Base-by-base conservation (phyloP, 1,140 invertebrate genomes). In the Heliconius himera region DNA sequence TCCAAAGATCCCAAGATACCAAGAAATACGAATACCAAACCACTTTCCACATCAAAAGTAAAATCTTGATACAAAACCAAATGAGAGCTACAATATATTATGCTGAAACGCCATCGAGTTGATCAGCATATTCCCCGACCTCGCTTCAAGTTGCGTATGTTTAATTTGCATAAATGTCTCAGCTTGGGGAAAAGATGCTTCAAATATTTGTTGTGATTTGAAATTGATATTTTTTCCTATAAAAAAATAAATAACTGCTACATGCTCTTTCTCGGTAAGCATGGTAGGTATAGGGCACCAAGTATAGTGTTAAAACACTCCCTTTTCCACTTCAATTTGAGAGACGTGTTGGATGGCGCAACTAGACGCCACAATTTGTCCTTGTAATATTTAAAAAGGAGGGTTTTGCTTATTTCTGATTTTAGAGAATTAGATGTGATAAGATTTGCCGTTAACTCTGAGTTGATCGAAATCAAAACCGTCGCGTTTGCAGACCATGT, bases 61-160 rank as follows among this genome's bases (percentile, higher is more conserved):
- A 60, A 60, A 22, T 11, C 8, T n/a, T 11, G 9, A n/a, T 11
- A 22, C n/a, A 11, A 60, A 60, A 60, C 54, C 54, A 22, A 60
- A 6, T n/a, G 54, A 60, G 54, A 60, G 8, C 16, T 54, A 60
- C 9, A 22, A 60, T 66, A 29, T 9, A 29, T 66, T 29, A 66
- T 66, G 60, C 60, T 66, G 26, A 29, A 66, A 66, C 60, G 60
- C 60, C 22, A 66, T 66, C n/a, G 9, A 29, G 22, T 66, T 22
- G 60, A 66, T 66, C 60, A 66, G 26, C 60, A 66, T 29, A 66
- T 66, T 66, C 60, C 26, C 26, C 60, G 60, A 66, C 60, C 60
- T 66, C 60, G 60, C 60, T 66, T 66, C 60, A 29, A 66, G 60
- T 29, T 66, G 60, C 60, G 60, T 66, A 66, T 66, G 60, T 66